A percentile compares a stretch with the other conserved stretches of the same genome.
These are phyloP conservation scores for Hyles euphorbiae DNA, from an alignment of 1,140 invertebrate species.

Conservation along the genomic window DNA sequence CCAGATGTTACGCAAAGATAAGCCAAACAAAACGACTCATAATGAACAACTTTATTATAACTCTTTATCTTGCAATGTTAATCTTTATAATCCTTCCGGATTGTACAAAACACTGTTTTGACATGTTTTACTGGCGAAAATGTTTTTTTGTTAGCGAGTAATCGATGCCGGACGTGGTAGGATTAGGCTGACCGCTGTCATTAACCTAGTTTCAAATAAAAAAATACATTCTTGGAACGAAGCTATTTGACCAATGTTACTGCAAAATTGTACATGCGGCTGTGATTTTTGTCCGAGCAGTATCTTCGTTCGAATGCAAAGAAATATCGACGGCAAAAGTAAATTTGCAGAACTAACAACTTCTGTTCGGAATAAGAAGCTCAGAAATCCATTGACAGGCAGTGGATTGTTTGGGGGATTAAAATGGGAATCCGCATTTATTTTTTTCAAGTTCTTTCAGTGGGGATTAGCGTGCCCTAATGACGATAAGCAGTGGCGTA, in stretches of 20 bases:
- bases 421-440: no score
- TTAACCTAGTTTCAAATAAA: conserved; percentile 42
- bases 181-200: conserved; percentile 21
- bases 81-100: conserved; percentile 44
- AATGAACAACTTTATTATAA: conserved; percentile 4
- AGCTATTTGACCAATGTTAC: conserved; percentile 5
- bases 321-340: no score
- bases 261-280: no score
- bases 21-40: not conserved
- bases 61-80: not conserved
- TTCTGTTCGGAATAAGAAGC: no score
- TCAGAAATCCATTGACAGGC: no score
- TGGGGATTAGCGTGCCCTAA: no score
- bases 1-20: not conserved
- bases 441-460: no score
- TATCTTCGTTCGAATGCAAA: no score
- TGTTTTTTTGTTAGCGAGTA: conserved; percentile 42
- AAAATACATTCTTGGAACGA: conserved; percentile 43
- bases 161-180: conserved; percentile 51
- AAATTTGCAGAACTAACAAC: no score
- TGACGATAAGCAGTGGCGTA: no score
- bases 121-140: conserved; percentile 15
- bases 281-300: not conserved
- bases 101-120: conserved; percentile 45
- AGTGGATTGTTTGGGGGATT: no score